phyloP scores from a whole-genome alignment of 2,797 vertebrate species.

The Manis javanica region DNA sequence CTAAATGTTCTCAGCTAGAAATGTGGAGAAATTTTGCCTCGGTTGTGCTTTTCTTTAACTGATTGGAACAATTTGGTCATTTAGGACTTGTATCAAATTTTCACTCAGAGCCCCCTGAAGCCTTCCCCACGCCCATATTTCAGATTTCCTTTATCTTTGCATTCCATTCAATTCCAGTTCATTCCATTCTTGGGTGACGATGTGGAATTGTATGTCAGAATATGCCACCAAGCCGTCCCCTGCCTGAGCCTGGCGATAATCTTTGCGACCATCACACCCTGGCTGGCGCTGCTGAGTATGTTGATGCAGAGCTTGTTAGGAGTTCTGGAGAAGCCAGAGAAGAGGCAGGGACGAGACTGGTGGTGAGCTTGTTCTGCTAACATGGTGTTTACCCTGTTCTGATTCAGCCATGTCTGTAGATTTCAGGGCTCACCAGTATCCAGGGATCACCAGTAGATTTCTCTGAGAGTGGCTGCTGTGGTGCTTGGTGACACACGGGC shows the following conservation, averaged over 20 bases:
- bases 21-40: neutral
- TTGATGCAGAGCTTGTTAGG: neutral
- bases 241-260: neutral
- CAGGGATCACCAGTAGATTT: neutral
- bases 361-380: neutral
- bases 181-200: neutral
- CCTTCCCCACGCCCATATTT: neutral
- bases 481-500: neutral
- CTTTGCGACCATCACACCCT: neutral
- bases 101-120: neutral
- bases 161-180: neutral
- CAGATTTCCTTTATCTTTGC: neutral
- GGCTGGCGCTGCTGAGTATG: neutral
- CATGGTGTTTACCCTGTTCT: neutral
- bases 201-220: neutral
- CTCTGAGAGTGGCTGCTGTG: neutral
- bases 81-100: neutral
- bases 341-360: neutral
- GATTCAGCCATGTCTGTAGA: neutral
- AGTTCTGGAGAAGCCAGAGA: neutral
- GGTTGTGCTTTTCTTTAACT: neutral
- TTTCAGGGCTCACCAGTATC: neutral
- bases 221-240: neutral
- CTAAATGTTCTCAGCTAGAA: neutral
- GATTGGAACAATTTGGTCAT: neutral